Conservation (phyloP, 92 coral and sea anemone species). For the Siderastrea siderea region DNA sequence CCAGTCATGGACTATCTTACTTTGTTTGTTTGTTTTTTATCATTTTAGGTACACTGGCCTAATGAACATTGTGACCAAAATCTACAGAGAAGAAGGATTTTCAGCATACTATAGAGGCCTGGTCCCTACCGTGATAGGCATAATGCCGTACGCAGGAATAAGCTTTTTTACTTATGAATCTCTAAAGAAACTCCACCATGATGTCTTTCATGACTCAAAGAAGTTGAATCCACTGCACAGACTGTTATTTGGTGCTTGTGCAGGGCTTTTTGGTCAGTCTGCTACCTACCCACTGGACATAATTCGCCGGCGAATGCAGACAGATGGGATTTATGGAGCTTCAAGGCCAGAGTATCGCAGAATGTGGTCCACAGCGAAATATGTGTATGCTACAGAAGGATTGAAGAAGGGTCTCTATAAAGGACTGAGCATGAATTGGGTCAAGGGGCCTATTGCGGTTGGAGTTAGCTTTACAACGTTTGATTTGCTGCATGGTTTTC, state of each 20-base stretch:
- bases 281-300: conserved; percentile 94
- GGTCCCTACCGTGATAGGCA: conserved; percentile 91
- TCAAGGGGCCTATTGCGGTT: conserved; percentile 98
- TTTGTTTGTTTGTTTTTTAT: neutral
- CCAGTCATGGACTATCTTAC: too few relatives aligned
- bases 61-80: conserved; percentile 77
- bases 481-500: conserved; percentile 86
- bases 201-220: conserved; percentile 52
- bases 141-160: conserved; percentile 95
- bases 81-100: conserved; percentile 88
- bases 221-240: conserved; percentile 87
- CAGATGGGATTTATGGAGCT: conserved; percentile 83
- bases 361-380: conserved; percentile 90
- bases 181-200: conserved; percentile 83
- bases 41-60: conserved; percentile 86
- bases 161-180: conserved; percentile 97
- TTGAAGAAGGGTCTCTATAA: conserved; percentile 86
- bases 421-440: conserved; percentile 97
- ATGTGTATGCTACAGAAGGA: conserved; percentile 88
- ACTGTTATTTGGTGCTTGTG: conserved; percentile 96
- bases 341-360: conserved; percentile 86
- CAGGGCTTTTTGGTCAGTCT: conserved; percentile 95
- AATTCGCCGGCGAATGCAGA: conserved; percentile 98
- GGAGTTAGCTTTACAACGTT: conserved; percentile 98
- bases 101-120: conserved; percentile 89